Conservation (phyloP, 1,140 invertebrate genomes). For the Drosophila subobscura region DNA sequence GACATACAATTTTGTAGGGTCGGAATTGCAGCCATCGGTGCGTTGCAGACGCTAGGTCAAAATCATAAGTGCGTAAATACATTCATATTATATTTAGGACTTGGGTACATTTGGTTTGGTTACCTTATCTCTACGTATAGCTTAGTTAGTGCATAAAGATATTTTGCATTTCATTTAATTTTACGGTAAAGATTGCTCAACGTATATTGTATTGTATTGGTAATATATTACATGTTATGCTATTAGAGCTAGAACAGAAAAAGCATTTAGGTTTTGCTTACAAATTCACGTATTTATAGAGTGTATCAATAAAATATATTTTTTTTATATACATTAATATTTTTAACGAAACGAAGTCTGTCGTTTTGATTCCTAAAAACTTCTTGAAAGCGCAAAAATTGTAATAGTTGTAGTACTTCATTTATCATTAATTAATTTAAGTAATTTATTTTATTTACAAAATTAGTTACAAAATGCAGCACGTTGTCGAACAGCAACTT, state of each 20-base stretch:
- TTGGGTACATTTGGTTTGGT: conserved; percentile 18
- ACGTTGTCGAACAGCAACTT: conserved; percentile 95
- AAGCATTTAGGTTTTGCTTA: conserved; percentile 39
- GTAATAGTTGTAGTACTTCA: conserved; percentile 4
- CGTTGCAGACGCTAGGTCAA: conserved; percentile 5
- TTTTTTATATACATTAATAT: conserved; percentile 45
- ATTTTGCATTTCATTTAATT: conserved; percentile 31
- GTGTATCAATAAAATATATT: conserved; percentile 49
- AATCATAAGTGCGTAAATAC: conserved; percentile 26
- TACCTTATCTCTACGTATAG: conserved; percentile 6
- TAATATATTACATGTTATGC: conserved; percentile 48
- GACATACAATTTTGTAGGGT: too few species aligned
- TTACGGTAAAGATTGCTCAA: conserved; percentile 48
- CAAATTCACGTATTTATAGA: conserved; percentile 23
- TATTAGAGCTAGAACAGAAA: conserved; percentile 45
- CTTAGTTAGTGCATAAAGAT: conserved; percentile 15
- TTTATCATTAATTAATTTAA: conserved; percentile 41
- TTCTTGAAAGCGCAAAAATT: not conserved
- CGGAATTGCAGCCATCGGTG: too few species aligned
- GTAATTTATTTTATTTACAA: conserved; percentile 32
- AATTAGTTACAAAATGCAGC: conserved; percentile 93
- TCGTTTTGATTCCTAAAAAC: too few species aligned
- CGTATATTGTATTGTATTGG: conserved; percentile 38
- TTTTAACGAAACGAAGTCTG: too few species aligned
- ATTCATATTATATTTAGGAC: conserved; percentile 7